Base-by-base conservation (phyloP, 2,797 vertebrate species). In the Sebastolobus alascanus region DNA sequence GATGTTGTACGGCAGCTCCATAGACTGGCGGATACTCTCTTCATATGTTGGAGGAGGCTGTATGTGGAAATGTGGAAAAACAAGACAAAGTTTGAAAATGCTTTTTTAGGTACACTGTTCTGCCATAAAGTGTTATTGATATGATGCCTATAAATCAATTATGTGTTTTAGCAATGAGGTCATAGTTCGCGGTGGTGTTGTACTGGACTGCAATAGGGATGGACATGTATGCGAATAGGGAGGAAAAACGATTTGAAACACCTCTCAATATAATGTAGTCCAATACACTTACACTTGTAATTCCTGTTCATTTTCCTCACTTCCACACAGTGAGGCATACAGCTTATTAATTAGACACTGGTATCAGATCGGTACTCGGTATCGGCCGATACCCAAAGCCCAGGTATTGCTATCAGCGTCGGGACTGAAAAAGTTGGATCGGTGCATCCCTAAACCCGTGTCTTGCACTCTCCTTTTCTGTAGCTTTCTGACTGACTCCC, bases 41-140 rank as follows among this genome's bases (percentile, higher is more conserved):
- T 97, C 96, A 0, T 97, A 97, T n/a, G 96, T 95, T 33, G 97
- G 97, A 7, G 97, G 97, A 75, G 94, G 91, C 97, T 97, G 79
- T 46, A 63, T n/a, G n/a, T n/a, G 46, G 43, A 55, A 37, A 59
- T 58, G n/a, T 31, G 81, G 60, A 87, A 88, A 67, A 60, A 66
- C 35, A 31, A 73, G 10, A 74, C 5, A 65, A 27, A 46, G 16
- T 50, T 25, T 31, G 16, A 78, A n/a, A 66, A 65, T 6, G 52
- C 7, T 68, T 13, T 33, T 35, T 9, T 2, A 67, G 52, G 29
- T 14, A 25, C 16, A 59, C 14, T n/a, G 2, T 18, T 35, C 25
- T 8, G 22, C 16, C 31, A 54, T 5, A 37, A 6, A 56, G 16
- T 43, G n/a, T 11, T 40, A 9, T 3, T 59, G 50, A 7, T 27